Base-by-base conservation (phyloP, 2,888 invertebrate genomes). In the Pristionchus entomophagus region DNA sequence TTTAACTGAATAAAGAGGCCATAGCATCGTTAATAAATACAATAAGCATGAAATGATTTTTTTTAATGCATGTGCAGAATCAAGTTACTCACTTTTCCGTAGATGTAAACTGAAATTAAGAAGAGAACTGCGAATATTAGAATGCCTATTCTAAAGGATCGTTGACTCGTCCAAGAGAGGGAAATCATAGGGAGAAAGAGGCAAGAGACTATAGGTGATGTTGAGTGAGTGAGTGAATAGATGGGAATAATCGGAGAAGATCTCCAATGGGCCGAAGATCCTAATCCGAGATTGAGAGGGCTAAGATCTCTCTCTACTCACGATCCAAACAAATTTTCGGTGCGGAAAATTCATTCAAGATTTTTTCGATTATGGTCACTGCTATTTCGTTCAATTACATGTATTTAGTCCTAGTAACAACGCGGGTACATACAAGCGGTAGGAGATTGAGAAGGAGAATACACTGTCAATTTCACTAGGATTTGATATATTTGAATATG, bases 81-180 rank as follows among this genome's bases (percentile, higher is more conserved):
- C 10, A 45, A 45, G 5, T 41, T 17, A 41, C 69, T 73, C 41
- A 45, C 73, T 19, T 41, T 22, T 41, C 41, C 73, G 17, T 73
- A 73, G 12, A 73, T n/a, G 26, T 73, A 73, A 3, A 73, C 73
- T 12, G 73, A 73, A 26, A 73, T 0, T 17, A 73, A n/a, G 45
- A 73, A 14, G n/a, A 73, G 14, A 73, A 73, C 1, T 6, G 17
- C n/a, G 19, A 73, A 73, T 26, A 73, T 73, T 12, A 73, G n/a
- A 26, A 73, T 38, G n/a, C n/a, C 38, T 41, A 73, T 73, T 73
- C 41, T 73, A n/a, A 73, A 26, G 12, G 73, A 32, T 73, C 73
- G 38, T 41, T 73, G 73, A 12, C 26, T 73, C 26, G 41, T 73
- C 73, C 73, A 73, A 8, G 73, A 73, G 14, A 73, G 45, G 4